These are phyloP conservation scores for Oegoconia quadripuncta DNA, from an alignment of 2,888 invertebrate species.

Conservation along the genomic window DNA sequence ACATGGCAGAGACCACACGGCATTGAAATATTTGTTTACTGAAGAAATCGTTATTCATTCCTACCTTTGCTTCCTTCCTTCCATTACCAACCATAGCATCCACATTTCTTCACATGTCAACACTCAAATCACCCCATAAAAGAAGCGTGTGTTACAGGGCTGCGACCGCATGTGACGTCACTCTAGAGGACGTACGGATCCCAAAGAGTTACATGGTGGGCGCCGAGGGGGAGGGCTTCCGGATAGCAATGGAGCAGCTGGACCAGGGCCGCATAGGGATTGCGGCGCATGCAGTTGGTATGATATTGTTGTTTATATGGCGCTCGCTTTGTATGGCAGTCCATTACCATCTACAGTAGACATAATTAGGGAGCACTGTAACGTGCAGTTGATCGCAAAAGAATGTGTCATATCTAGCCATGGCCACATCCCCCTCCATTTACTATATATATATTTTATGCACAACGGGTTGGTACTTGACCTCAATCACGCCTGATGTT, in stretches of 20 bases:
- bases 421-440: background rate
- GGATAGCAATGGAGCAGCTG: constrained; percentile 82
- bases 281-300: constrained; percentile 85
- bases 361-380: background rate
- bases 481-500: too few relatives aligned
- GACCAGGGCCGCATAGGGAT: constrained; percentile 87
- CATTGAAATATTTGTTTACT: too few relatives aligned
- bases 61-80: background rate
- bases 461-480: too few relatives aligned
- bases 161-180: constrained; percentile 84
- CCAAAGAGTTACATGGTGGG: constrained; percentile 72
- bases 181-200: constrained; percentile 82
- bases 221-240: constrained; percentile 81
- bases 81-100: constrained; percentile 11
- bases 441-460: too few relatives aligned
- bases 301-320: too few relatives aligned
- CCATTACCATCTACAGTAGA: background rate
- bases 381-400: too few relatives aligned
- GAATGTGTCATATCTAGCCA: too few relatives aligned
- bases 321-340: too few relatives aligned
- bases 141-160: constrained; percentile 70
- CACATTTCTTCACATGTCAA: background rate
- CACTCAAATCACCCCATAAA: constrained; percentile 15
- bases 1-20: too few relatives aligned
- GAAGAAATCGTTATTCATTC: background rate